These are phyloP conservation scores for Potamarius usumacintae DNA, from an alignment of 2,113 vertebrate genomes.

Conservation along the genomic window DNA sequence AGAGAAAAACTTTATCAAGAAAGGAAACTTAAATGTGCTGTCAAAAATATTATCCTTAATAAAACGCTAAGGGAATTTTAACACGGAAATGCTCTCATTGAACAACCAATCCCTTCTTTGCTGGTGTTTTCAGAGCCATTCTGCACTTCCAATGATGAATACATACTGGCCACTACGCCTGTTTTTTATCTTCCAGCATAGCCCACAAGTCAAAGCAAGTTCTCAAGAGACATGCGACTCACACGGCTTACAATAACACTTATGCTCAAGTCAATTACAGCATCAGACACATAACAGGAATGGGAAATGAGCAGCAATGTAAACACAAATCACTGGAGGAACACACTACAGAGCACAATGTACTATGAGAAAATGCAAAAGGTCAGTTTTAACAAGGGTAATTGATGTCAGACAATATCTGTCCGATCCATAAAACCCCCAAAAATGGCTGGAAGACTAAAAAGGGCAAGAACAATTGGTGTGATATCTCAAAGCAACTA, in stretches of 20 bases:
- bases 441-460: slow-evolving; percentile 8
- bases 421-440: slow-evolving; percentile 26
- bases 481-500: slow-evolving; percentile 60
- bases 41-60: not conserved
- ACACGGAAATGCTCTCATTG: not conserved
- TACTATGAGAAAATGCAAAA: slow-evolving; percentile 14
- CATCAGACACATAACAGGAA: slow-evolving; percentile 49
- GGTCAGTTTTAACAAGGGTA: slow-evolving; percentile 7
- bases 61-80: too few species aligned
- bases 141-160: slow-evolving; percentile 41
- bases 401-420: slow-evolving; percentile 41
- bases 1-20: not conserved
- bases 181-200: slow-evolving; percentile 18
- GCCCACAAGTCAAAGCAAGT: slow-evolving; percentile 44
- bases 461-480: slow-evolving; percentile 43
- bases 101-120: not conserved
- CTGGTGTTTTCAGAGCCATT: slow-evolving; percentile 12
- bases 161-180: not conserved
- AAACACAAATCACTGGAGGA: slow-evolving; percentile 52
- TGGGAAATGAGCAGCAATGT: slow-evolving; percentile 47
- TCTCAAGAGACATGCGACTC: slow-evolving; percentile 37
- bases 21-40: not conserved
- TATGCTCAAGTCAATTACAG: slow-evolving; percentile 47
- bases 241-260: slow-evolving; percentile 51
- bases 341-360: slow-evolving; percentile 32